Evolutionary conservation across 1,140 invertebrate species (phyloP).

Genomic region (Zaprionus taronus): DNA sequence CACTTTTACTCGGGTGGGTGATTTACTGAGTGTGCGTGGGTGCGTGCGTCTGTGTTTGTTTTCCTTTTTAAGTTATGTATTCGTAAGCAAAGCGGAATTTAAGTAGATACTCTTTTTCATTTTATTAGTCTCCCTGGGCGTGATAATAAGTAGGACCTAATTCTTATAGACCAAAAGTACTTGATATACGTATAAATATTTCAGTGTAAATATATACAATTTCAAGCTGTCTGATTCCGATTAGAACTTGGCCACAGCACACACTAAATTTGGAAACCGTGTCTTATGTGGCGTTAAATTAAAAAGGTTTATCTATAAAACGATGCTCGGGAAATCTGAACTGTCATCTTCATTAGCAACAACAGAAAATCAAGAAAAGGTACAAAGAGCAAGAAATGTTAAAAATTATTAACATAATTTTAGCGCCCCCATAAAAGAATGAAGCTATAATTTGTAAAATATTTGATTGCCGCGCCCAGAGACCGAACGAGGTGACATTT

Average conservation of each 20-base stretch:
- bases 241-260: constrained; percentile 16
- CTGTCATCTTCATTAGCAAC: constrained; percentile 49
- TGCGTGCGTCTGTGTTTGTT: constrained; percentile 11
- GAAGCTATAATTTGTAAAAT: constrained; percentile 71
- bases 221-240: constrained; percentile 28
- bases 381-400: background rate
- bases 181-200: constrained; percentile 2
- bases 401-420: constrained; percentile 55
- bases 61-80: constrained; percentile 35
- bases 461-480: constrained; percentile 67
- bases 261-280: constrained; percentile 28
- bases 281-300: constrained; percentile 63
- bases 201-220: constrained; percentile 32
- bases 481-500: constrained; percentile 55
- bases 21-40: constrained; percentile 13
- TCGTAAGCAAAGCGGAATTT: constrained; percentile 40
- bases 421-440: constrained; percentile 63
- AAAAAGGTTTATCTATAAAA: constrained; percentile 46
- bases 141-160: background rate
- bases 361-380: background rate
- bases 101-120: constrained; percentile 33
- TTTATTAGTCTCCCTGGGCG: background rate
- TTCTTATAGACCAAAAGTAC: background rate
- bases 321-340: constrained; percentile 35
- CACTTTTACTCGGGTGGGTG: constrained; percentile 24